Percentiles rank a stretch among this genome's conserved stretches.
These are phyloP conservation scores for Busseola fusca DNA, from an alignment of 2,888 invertebrate genomes.

Conservation along the genomic window DNA sequence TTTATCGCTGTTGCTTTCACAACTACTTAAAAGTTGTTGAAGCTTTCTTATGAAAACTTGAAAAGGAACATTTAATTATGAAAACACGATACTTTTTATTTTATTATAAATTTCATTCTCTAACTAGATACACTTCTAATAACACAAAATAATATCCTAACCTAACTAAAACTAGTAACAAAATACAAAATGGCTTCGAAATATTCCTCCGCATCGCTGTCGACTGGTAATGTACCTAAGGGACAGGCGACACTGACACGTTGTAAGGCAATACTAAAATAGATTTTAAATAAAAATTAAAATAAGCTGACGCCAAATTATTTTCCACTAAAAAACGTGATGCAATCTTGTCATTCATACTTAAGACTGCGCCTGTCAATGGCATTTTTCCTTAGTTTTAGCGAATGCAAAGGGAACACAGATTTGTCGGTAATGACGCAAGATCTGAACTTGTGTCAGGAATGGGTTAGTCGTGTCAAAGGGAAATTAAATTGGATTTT, in stretches of 20 bases:
- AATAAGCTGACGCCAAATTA: background rate
- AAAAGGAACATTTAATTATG: too few species aligned
- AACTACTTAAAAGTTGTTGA: background rate
- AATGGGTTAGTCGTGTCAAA: constrained; percentile 10
- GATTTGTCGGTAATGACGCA: constrained; percentile 44
- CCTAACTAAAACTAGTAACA: too few species aligned
- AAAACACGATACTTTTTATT: background rate
- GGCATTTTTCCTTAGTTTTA: constrained; percentile 36
- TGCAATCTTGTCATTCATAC: constrained; percentile 39
- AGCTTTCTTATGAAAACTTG: background rate
- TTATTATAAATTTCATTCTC: background rate
- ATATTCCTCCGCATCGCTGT: too few species aligned
- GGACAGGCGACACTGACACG: too few species aligned
- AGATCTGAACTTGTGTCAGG: constrained; percentile 18
- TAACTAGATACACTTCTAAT: too few species aligned
- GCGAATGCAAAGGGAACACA: constrained; percentile 50
- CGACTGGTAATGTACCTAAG: too few species aligned
- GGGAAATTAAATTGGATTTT: constrained; percentile 17
- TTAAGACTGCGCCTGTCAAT: constrained; percentile 8
- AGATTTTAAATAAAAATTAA: background rate
- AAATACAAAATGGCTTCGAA: too few species aligned
- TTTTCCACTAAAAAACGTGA: background rate
- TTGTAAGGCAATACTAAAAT: too few species aligned
- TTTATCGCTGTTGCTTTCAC: background rate
- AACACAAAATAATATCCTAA: too few species aligned